phyloP scores from a whole-genome alignment of 2,888 invertebrate species.

The Megamerina dolium region DNA sequence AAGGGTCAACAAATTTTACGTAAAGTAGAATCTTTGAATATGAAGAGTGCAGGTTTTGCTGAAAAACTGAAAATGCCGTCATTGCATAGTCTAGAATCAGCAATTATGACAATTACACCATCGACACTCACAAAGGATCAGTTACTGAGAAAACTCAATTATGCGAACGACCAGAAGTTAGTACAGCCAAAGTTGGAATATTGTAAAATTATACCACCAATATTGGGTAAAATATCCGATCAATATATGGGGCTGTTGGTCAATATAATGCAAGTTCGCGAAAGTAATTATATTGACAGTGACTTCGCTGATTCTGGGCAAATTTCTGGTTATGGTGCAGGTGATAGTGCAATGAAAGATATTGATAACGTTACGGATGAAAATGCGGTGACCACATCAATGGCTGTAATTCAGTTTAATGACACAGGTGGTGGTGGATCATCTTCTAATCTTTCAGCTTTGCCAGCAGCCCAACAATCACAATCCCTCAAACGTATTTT shows the following conservation, averaged over 20 bases:
- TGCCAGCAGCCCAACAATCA: too few relatives aligned
- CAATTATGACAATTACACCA: not conserved
- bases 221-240: slow-evolving; percentile 42
- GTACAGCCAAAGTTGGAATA: slow-evolving; percentile 38
- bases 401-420: slow-evolving; percentile 2
- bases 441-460: too few relatives aligned
- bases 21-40: slow-evolving; percentile 42
- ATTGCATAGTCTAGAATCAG: slow-evolving; percentile 7
- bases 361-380: slow-evolving; percentile 57
- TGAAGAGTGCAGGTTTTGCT: slow-evolving; percentile 12
- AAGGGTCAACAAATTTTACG: slow-evolving; percentile 46
- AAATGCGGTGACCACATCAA: slow-evolving; percentile 20
- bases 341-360: too few relatives aligned
- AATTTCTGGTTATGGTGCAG: too few relatives aligned
- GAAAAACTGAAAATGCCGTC: slow-evolving; percentile 18
- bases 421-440: too few relatives aligned
- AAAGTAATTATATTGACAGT: slow-evolving; percentile 8
- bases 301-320: slow-evolving; percentile 78
- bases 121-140: not conserved
- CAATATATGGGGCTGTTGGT: slow-evolving; percentile 43
- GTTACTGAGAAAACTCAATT: slow-evolving; percentile 27
- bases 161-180: slow-evolving; percentile 43
- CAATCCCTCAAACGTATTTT: too few relatives aligned
- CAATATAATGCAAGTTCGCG: slow-evolving; percentile 32
- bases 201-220: slow-evolving; percentile 45